A percentile compares a stretch with the other conserved stretches of the same genome.
Conservation (phyloP, 2,888 invertebrate genomes). For the Noctua comes region DNA sequence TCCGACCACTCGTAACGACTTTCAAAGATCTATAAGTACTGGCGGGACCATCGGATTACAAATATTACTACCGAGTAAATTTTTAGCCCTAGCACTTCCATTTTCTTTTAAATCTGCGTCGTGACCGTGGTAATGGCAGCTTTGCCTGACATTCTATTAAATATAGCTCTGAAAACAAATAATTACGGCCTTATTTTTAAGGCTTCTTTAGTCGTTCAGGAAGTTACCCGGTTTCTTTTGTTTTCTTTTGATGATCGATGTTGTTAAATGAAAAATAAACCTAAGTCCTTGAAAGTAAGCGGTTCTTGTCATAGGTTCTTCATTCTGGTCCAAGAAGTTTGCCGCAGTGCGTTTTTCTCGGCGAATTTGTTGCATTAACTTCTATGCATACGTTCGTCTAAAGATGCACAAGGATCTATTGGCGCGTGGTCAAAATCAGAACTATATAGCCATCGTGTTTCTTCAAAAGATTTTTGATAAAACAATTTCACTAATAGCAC, state of each 20-base stretch:
- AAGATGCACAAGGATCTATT: neutral
- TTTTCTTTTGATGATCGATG: slow-evolving; percentile 2
- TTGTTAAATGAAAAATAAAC: neutral
- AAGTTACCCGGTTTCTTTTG: slow-evolving; percentile 13
- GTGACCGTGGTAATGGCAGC: slow-evolving; percentile 31
- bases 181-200: slow-evolving; percentile 12
- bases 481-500: neutral
- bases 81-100: neutral
- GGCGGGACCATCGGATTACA: neutral
- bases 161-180: slow-evolving; percentile 30
- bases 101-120: slow-evolving; percentile 21
- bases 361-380: too few relatives aligned
- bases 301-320: neutral
- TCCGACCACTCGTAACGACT: neutral
- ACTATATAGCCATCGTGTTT: neutral
- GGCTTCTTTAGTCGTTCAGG: slow-evolving; percentile 12
- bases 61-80: neutral
- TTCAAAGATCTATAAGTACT: neutral
- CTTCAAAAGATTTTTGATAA: neutral
- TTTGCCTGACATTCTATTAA: slow-evolving; percentile 39
- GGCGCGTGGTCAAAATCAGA: neutral
- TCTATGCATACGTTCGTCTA: too few relatives aligned
- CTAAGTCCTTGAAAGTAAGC: neutral
- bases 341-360: neutral
- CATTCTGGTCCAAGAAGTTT: neutral